phyloP scores from a whole-genome alignment of 2,113 vertebrate species.

The Microtus ochrogaster region DNA sequence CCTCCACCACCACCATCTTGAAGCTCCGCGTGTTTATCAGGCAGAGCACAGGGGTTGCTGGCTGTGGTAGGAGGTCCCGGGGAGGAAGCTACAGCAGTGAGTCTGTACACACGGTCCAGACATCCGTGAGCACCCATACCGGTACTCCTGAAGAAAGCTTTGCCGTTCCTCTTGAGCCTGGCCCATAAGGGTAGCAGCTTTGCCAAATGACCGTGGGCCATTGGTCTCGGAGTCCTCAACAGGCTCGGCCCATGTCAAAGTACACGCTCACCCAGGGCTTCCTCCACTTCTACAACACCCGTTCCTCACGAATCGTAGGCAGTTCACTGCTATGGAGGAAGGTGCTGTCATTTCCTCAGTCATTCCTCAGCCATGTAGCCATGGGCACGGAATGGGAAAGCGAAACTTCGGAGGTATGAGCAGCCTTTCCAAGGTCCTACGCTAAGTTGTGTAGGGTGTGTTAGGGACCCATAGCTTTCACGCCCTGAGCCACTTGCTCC shows the following conservation, averaged over 20 bases:
- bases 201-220: no score
- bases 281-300: not conserved
- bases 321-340: not conserved
- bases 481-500: not conserved
- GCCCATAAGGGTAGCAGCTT: not conserved
- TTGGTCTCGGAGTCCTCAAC: not conserved
- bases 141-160: not conserved
- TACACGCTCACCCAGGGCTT: not conserved
- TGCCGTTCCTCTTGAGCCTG: not conserved
- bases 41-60: no score
- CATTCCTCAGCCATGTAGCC: not conserved
- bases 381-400: not conserved
- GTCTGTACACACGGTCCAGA: not conserved
- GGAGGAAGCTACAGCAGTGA: not conserved
- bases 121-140: not conserved
- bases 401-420: conserved; percentile 3
- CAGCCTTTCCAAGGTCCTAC: not conserved
- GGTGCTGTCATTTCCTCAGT: not conserved
- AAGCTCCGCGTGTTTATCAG: not conserved
- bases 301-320: not conserved
- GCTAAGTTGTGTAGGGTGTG: not conserved
- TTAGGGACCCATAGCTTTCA: not conserved
- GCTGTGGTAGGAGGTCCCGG: not conserved
- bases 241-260: not conserved
- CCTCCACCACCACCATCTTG: not conserved